Base-by-base conservation (phyloP, 2,888 invertebrate species). In the Venustoraphidia nigricollis region DNA sequence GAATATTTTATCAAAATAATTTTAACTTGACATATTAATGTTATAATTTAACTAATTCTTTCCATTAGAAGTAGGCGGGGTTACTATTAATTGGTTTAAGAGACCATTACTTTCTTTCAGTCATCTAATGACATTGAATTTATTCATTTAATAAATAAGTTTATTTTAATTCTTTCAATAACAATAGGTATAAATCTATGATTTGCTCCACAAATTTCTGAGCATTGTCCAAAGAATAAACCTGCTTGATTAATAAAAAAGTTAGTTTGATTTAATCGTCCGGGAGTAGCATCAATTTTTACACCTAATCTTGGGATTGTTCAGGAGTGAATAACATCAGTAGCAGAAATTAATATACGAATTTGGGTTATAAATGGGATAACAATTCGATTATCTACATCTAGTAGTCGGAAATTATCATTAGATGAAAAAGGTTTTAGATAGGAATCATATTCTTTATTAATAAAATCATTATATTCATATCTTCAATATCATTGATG, bases 171-270 rank as follows among this genome's bases (percentile, higher is more conserved):
- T 59, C 70, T 71, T 76, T 81, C 78, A 58, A 79, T 64, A 50
- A 75, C 71, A 73, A 84, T 83, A 36, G 83, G 84, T 68, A 86
- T 86, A 75, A 85, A 85, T 50, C 81, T 81, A 64, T 86, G 83
- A 63, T 86, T 84, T 47, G 78, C 75, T 1, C 84, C 84, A 68
- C 84, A 86, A 70, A 86, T 84, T 76, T 86, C 83, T 56, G 83
- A 85, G 63, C 84, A 86, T 76, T 85, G 83, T 0, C 83, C 83
- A 66, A 67, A 84, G 66, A 73, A 80, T 61, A 83, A 57, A 41
- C 83, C 81, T 1, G 79, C 71, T 2, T 76, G 76, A 54, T 73
- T 78, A 57, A 75, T 70, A 57, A 68, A 68, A 63, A 82, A 73
- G 57, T 68, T 73, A 60, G 67, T 70, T 77, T 80, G 77, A 57